A percentile compares a stretch with the other conserved stretches of the same genome.
phyloP scores from a whole-genome alignment of 2,113 vertebrate genomes.

The Irena cyanogastra region DNA sequence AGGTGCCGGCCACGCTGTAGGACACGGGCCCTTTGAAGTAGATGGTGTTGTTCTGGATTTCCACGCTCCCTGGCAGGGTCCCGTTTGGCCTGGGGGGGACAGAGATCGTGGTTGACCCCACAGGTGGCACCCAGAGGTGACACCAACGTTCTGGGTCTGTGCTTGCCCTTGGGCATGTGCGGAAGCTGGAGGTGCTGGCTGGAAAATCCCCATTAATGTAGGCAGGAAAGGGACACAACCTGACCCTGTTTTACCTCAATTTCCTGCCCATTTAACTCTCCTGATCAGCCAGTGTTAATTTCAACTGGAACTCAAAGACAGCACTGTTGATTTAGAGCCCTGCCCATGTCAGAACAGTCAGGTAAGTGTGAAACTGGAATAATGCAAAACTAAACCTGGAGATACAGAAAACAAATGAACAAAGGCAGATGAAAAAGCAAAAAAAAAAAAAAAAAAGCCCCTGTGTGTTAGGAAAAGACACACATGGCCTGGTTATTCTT shows the following conservation, averaged over 20 bases:
- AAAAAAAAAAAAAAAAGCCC: neutral
- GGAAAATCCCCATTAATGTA: neutral
- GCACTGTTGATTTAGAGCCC: neutral
- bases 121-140: neutral
- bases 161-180: neutral
- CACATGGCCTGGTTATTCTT: slow-evolving; percentile 45
- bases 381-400: neutral
- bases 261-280: neutral
- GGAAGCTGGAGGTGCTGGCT: neutral
- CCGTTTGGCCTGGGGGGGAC: slow-evolving; percentile 82
- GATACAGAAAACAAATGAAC: neutral
- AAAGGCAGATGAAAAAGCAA: neutral
- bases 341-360: neutral
- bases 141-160: neutral
- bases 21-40: slow-evolving; percentile 89
- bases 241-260: neutral
- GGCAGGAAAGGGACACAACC: neutral
- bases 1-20: slow-evolving; percentile 87
- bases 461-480: neutral
- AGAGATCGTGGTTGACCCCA: neutral
- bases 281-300: neutral
- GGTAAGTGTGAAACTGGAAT: neutral
- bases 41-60: slow-evolving; percentile 93
- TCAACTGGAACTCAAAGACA: neutral
- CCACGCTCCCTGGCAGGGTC: slow-evolving; percentile 87